A percentile compares a stretch with the other conserved stretches of the same genome.
These are phyloP conservation scores for Clunio marinus DNA, from an alignment of 2,888 invertebrate genomes.

Conservation along the genomic window DNA sequence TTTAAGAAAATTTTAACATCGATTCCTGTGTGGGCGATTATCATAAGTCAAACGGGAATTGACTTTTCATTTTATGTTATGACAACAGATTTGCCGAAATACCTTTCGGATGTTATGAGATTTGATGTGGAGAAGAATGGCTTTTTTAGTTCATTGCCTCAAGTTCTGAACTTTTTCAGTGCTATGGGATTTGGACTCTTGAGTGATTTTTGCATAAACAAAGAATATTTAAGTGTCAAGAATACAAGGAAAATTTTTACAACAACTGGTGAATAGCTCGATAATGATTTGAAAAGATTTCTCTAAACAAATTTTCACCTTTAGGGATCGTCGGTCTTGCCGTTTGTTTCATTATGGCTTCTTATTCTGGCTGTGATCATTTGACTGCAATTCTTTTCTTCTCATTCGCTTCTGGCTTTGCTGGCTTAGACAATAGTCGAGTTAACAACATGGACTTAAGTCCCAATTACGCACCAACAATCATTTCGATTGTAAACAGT, in stretches of 20 bases:
- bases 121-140: slow-evolving; percentile 60
- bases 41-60: slow-evolving; percentile 52
- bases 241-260: slow-evolving; percentile 60
- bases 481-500: slow-evolving; percentile 65
- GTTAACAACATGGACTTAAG: slow-evolving; percentile 56
- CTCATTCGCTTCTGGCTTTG: slow-evolving; percentile 31
- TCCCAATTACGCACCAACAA: slow-evolving; percentile 61
- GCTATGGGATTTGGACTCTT: slow-evolving; percentile 46
- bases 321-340: slow-evolving; percentile 60
- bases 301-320: slow-evolving; percentile 27
- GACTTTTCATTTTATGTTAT: slow-evolving; percentile 60
- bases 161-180: slow-evolving; percentile 37
- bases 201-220: slow-evolving; percentile 61
- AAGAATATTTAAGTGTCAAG: slow-evolving; percentile 54
- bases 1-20: slow-evolving; percentile 53
- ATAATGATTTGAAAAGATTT: no score
- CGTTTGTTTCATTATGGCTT: slow-evolving; percentile 57
- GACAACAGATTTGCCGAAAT: slow-evolving; percentile 58
- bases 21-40: slow-evolving; percentile 53
- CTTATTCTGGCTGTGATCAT: slow-evolving; percentile 58
- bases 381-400: slow-evolving; percentile 46
- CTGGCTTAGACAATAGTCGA: slow-evolving; percentile 33
- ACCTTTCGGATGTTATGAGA: slow-evolving; percentile 56
- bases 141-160: slow-evolving; percentile 35
- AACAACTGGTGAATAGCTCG: slow-evolving; percentile 58